Evolutionary conservation across 2,797 vertebrate species (phyloP).

Genomic region (Amphiprion clarkii): DNA sequence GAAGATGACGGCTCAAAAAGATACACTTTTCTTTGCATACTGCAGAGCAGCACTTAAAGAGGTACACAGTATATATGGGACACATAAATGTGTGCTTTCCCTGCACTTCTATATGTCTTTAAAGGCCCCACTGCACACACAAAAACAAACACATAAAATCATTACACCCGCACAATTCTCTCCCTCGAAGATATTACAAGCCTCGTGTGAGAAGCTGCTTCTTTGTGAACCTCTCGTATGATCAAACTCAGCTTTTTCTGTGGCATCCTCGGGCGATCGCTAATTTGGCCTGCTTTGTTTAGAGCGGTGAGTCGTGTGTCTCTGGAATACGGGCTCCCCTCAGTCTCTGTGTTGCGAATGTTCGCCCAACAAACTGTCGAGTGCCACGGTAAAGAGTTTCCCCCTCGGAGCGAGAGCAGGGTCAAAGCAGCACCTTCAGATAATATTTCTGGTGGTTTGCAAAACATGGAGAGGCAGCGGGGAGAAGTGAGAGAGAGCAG

Average conservation of each 20-base stretch:
- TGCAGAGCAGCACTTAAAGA: neutral
- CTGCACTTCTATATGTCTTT: neutral
- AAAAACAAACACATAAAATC: conserved; percentile 26
- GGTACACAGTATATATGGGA: neutral
- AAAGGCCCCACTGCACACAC: neutral
- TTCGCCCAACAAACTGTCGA: conserved; percentile 1
- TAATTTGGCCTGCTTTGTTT: conserved; percentile 50
- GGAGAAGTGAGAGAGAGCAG: conserved; percentile 51
- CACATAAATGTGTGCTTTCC: neutral
- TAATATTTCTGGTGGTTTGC: conserved; percentile 66
- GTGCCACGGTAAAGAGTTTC: conserved; percentile 27
- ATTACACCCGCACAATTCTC: neutral
- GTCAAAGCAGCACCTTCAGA: conserved; percentile 60
- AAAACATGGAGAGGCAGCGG: conserved; percentile 55
- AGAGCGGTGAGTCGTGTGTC: conserved; percentile 33
- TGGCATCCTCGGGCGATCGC: conserved; percentile 15
- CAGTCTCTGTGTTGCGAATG: neutral
- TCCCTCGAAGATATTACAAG: neutral
- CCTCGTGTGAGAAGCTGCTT: conserved; percentile 1
- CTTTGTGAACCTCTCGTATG: neutral
- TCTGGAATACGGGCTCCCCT: conserved; percentile 39
- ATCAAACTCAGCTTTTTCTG: conserved; percentile 35
- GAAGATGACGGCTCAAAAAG: neutral
- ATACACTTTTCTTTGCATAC: neutral
- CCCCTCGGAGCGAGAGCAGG: conserved; percentile 25